Base-by-base conservation (phyloP, 2,888 invertebrate species). In the Yponomeuta evonymella region DNA sequence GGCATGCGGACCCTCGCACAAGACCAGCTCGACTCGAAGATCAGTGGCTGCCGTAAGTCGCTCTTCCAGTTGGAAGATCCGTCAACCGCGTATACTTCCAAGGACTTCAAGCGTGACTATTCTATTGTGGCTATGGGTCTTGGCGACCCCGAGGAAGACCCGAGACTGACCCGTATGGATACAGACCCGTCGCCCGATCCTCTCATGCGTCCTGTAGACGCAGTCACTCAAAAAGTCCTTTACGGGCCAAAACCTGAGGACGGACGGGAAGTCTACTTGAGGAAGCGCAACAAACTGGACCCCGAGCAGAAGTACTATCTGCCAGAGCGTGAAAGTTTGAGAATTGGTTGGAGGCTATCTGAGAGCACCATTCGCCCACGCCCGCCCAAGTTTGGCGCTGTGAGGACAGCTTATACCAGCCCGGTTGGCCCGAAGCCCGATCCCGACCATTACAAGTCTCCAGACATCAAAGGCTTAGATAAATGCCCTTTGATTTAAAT, bases 401-500 rank as follows among this genome's bases (percentile, higher is more conserved):
- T 58, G 74, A 66, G 66, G 51, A 58, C 51, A 15, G 15, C 12
- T 12, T 58, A 58, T 5, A 58, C 51, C 15, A 79, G 82, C 62
- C 80, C 80, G 51, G 79, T 79, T 4, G 84, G 84, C 5, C 81
- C 85, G 0, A 81, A 81, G 0, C 82, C 83, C 3, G 83, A 84
- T 65, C 84, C 83, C 15, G n/a, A 36, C n/a, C 43, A 67, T 67
- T 67, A 67, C 15, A 30, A 67, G 67, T 36, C 67, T 15, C 36
- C 67, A 10, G 67, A 67, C 3, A 43, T 43, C 12, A 58, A 58
- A 5, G 51, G 51, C 51, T 58, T 58, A 15, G 15, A 58, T 12
- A 58, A 58, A 58, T 58, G 51, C 51, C 15, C 51, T 15, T 5
- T 12, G 12, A 58, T 58, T 58, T 58, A 15, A 58, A 15, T 15